Base-by-base conservation (phyloP, 2,113 vertebrate genomes). In the Neotragus moschatus region DNA sequence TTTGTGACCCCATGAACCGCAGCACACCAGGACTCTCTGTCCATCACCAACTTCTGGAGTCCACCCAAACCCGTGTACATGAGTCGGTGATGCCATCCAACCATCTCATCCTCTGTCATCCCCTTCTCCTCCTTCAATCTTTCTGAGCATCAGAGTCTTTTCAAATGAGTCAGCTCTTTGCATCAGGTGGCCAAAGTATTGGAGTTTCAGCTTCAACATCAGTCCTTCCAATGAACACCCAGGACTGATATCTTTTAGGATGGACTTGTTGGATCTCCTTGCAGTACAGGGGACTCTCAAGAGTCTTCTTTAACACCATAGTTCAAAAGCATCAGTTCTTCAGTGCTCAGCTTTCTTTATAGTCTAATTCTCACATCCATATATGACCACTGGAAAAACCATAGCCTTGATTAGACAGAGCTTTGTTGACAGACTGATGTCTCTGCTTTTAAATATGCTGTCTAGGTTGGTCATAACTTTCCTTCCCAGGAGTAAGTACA, bases 1-100 rank as follows among this genome's bases (percentile, higher is more conserved):
- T 10, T 63, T 21, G 33, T 0, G 2, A 66, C 17, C 4, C 33
- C 33, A 11, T 66, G 33, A 66, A 36, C 17, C 1, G 0, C 63
- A 36, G 17, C 63, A 66, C 33, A 21, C 33, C 63, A 36, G 63
- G n/a, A 33, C 17, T 66, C n/a, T 17, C 17, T 36, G 63, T 66
- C 15, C 17, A 36, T 66, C 33, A 66, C 8, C 63, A 66, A 36
- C 33, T 66, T 17, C 17, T 8, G 7, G 30, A 66, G 63, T 66
- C 33, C 33, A 66, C 4, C 33, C 63, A 66, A 66, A 36, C 8
- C 33, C 1, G 1, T 66, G 33, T 66, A 19, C 63, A 66, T n/a
- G 33, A 66, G 33, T 36, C 1, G 0, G 0, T 66, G 63, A 36
- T 66, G 33, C 33, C 33, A 66, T 36, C 17, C 63, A 66, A 5